These are phyloP conservation scores for Microtus pennsylvanicus DNA, from an alignment of 2,113 vertebrate species.

Conservation along the genomic window DNA sequence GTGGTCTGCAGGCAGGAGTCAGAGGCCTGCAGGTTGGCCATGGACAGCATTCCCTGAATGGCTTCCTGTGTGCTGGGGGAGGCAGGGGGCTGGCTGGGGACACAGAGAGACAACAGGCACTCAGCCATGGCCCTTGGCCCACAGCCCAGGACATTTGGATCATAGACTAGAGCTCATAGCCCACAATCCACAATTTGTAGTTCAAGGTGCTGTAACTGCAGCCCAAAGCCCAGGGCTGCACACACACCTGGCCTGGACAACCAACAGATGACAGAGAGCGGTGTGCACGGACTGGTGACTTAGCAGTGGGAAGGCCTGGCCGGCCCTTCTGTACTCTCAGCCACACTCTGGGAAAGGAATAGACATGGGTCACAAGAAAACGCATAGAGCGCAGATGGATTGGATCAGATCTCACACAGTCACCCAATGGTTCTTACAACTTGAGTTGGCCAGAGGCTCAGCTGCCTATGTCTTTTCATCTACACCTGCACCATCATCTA, in stretches of 20 bases:
- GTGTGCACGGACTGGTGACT: rapidly evolving
- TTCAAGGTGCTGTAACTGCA: background rate
- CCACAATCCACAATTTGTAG: background rate
- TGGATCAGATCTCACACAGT: background rate
- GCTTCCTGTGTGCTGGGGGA: constrained; percentile 99
- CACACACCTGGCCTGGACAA: background rate
- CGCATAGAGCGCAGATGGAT: background rate
- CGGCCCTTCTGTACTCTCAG: background rate
- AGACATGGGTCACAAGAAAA: background rate
- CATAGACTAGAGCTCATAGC: background rate
- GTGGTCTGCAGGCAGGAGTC: constrained; percentile 94
- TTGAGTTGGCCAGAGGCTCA: background rate
- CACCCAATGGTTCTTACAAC: background rate
- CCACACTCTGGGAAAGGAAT: background rate
- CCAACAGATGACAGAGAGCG: background rate
- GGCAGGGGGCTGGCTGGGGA: constrained; percentile 96
- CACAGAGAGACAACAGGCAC: constrained; percentile 54
- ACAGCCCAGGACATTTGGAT: background rate
- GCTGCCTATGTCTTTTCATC: rapidly evolving
- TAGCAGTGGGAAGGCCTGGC: background rate
- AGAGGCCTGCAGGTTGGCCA: constrained; percentile 98
- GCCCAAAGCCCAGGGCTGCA: background rate
- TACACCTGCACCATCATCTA: background rate
- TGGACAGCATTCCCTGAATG: constrained; percentile 99
- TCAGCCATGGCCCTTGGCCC: constrained; percentile 42